Percentiles rank a stretch among this genome's conserved stretches.
These are phyloP conservation scores for Tryphoninae sp. DNA, from an alignment of 2,888 invertebrate genomes.

Conservation along the genomic window DNA sequence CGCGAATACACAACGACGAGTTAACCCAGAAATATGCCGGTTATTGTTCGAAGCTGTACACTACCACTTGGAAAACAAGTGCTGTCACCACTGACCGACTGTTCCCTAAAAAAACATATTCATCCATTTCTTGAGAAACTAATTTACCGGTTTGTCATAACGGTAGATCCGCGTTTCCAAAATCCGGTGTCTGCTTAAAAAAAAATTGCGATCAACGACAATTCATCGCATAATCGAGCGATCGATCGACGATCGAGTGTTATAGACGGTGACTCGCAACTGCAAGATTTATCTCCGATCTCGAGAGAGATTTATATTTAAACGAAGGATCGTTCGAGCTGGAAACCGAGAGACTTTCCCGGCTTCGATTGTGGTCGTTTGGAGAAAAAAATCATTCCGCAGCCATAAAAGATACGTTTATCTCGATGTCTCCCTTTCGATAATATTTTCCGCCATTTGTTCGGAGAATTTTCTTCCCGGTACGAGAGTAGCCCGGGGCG, in stretches of 20 bases:
- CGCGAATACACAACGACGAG: not conserved
- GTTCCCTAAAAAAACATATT: no score
- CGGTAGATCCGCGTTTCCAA: no score
- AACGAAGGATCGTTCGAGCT: slow-evolving; percentile 2
- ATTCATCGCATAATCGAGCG: not conserved
- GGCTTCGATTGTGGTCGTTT: not conserved
- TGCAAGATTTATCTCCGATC: not conserved
- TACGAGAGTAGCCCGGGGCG: not conserved
- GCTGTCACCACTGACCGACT: not conserved
- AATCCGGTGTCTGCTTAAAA: no score
- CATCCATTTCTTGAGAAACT: no score
- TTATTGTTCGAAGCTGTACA: not conserved
- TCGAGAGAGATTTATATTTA: slow-evolving; percentile 7
- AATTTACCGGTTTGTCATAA: no score
- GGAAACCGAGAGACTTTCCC: not conserved
- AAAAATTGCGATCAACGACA: no score
- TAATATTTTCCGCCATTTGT: not conserved
- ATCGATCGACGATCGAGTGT: not conserved
- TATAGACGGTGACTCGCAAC: not conserved
- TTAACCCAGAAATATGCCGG: not conserved
- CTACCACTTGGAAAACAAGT: no score
- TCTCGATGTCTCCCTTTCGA: slow-evolving; percentile 16
- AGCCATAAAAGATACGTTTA: slow-evolving; percentile 25
- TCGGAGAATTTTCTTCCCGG: not conserved
- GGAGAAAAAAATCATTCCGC: slow-evolving; percentile 22